phyloP scores from a whole-genome alignment of 2,888 invertebrate species.

The Schizaphis graminum region DNA sequence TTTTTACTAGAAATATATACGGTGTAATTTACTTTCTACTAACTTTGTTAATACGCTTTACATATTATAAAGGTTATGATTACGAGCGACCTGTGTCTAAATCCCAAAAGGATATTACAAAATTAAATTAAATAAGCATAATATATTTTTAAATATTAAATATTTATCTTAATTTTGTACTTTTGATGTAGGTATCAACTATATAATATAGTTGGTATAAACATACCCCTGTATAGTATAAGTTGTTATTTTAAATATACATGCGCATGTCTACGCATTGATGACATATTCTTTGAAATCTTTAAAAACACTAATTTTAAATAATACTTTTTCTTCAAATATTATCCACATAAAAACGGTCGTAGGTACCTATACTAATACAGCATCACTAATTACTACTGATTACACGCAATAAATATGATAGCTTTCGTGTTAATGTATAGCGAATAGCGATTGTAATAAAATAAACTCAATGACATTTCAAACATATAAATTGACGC shows the following conservation, averaged over 20 bases:
- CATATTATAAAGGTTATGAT: constrained; percentile 5
- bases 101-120: not conserved
- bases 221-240: not conserved
- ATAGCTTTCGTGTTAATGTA: not conserved
- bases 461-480: constrained; percentile 22
- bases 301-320: not conserved
- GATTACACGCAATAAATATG: not conserved
- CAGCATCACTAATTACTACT: not conserved
- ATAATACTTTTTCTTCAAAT: not conserved
- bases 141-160: constrained; percentile 9
- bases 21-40: not conserved
- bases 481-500: not conserved
- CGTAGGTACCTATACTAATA: not conserved
- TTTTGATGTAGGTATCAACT: not conserved
- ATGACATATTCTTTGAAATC: not conserved
- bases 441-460: not conserved
- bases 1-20: not conserved
- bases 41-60: not conserved
- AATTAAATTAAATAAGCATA: constrained; percentile 8
- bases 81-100: not conserved
- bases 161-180: constrained; percentile 2
- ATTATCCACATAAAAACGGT: not conserved
- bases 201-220: not conserved
- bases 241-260: not conserved
- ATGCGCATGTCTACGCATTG: not conserved